Base-by-base conservation (phyloP, 2,113 vertebrate genomes). In the Larimichthys polyactis region DNA sequence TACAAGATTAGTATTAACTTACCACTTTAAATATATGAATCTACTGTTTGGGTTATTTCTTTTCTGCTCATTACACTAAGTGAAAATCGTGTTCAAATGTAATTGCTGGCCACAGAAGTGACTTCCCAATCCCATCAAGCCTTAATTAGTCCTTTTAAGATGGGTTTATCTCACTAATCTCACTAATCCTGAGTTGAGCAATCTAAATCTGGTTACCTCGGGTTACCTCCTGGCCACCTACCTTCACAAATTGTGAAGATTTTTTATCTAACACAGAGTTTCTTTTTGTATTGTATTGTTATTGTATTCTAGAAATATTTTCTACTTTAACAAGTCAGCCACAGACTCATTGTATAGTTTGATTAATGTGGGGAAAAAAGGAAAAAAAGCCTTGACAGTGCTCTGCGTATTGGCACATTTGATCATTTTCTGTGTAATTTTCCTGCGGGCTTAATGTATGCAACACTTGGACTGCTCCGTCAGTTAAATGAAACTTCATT, bases 81-180 rank as follows among this genome's bases (percentile, higher is more conserved):
- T 78, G 84, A 83, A 85, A 82, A 83, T 91, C 85, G 87, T 80
- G 57, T 86, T 91, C 87, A 93, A 84, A 91, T 93, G 93, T 93
- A 93, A 92, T 90, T 93, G 90, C 90, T 75, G 88, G 88, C 85
- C 80, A 91, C 88, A 89, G 77, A 91, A 88, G 84, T 87, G 71
- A 90, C 86, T 92, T 90, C 82, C 86, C 86, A 95, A 94, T 94
- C 93, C 87, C 84, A 94, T 93, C 91, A 93, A 85, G 85, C 91
- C 90, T 92, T 92, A 94, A 93, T 94, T 91, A 90, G 90, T 72
- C 85, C 82, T 89, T 89, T 89, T 92, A 92, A 88, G 75, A 91
- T 89, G 93, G 89, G 82, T 92, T 95, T 92, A 92, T 90, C 76
- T 75, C 19, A 55, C 78, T 93, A 93, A 95, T 93, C 93, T 83